These are phyloP conservation scores for Prionace glauca DNA, from an alignment of 2,797 vertebrate genomes.

Conservation along the genomic window DNA sequence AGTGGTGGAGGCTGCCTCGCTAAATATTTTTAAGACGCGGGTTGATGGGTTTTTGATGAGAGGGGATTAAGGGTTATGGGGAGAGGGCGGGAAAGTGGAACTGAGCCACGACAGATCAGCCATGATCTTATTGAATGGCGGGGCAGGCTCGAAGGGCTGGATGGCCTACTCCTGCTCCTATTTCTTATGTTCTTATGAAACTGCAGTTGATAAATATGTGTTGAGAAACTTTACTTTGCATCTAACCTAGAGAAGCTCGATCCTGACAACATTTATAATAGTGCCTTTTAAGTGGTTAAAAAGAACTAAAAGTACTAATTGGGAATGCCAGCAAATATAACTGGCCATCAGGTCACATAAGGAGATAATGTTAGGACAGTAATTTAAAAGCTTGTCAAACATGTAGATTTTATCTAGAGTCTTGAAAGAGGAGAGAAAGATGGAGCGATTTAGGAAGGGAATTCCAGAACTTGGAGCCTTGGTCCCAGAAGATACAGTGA, in stretches of 20 bases:
- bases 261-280: background rate
- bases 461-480: too few species aligned
- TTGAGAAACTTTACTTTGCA: background rate
- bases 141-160: too few species aligned
- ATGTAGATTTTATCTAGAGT: background rate
- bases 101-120: too few species aligned
- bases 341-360: background rate
- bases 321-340: background rate
- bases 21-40: too few species aligned
- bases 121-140: too few species aligned
- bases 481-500: background rate
- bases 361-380: background rate
- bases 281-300: background rate
- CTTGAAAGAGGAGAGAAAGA: background rate
- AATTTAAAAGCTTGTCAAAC: background rate
- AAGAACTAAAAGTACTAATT: too few species aligned
- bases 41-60: too few species aligned
- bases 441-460: background rate
- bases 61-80: too few species aligned
- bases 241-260: background rate
- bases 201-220: background rate
- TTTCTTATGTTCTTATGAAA: too few species aligned
- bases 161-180: too few species aligned
- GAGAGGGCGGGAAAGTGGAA: too few species aligned
- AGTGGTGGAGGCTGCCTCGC: too few species aligned